These are phyloP conservation scores for Caenorhabditis angaria DNA, from an alignment of 2,888 invertebrate genomes.

Conservation along the genomic window DNA sequence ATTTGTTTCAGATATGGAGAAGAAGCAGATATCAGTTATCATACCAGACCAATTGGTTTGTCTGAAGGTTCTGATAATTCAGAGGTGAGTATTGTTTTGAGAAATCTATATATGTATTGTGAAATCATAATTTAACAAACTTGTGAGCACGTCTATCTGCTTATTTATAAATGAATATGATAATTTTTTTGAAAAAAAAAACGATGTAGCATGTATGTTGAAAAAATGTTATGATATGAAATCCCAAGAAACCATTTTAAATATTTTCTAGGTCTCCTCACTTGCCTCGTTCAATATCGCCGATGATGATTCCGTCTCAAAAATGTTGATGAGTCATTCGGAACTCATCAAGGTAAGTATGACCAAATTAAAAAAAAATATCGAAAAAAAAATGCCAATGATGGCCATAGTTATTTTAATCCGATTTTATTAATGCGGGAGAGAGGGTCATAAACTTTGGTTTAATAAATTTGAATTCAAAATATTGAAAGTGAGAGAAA, in stretches of 20 bases:
- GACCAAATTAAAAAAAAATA: too few species aligned
- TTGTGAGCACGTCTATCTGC: background rate
- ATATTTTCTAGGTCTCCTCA: constrained; percentile 42
- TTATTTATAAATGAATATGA: background rate
- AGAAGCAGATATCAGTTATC: constrained; percentile 37
- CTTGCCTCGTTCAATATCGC: constrained; percentile 44
- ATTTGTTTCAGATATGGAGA: constrained; percentile 17
- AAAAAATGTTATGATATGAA: too few species aligned
- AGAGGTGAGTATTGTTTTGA: constrained; percentile 14
- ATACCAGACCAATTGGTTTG: constrained; percentile 37
- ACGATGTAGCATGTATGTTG: background rate
- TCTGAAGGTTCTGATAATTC: constrained; percentile 37
- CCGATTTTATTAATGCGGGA: too few species aligned
- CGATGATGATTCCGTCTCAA: constrained; percentile 51
- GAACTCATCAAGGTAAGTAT: constrained; percentile 50
- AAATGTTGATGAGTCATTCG: constrained; percentile 56
- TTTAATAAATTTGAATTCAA: too few species aligned
- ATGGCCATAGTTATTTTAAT: too few species aligned
- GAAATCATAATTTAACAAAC: background rate
- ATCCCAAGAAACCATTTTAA: background rate
- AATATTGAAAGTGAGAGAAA: background rate
- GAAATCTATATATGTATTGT: background rate
- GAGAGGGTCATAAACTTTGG: too few species aligned
- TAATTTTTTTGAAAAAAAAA: background rate
- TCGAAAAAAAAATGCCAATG: too few species aligned